Evolutionary conservation across 2,888 invertebrate species (phyloP).

Genomic region (Mechanitis mazaeus): DNA sequence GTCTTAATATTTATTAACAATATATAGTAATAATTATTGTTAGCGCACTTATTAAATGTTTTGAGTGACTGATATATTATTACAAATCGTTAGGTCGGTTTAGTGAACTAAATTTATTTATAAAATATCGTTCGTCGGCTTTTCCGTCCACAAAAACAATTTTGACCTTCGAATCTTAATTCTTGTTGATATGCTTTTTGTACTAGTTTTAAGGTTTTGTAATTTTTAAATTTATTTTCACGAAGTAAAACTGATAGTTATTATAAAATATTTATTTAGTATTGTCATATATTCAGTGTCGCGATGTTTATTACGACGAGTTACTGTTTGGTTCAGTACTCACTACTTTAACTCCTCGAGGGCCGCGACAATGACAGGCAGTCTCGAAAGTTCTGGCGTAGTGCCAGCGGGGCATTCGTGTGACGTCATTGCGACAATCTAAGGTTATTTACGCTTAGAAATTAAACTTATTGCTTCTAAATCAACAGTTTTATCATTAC

Average conservation of each 20-base stretch:
- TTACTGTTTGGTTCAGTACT: too few species aligned
- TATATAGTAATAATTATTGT: too few species aligned
- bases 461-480: not conserved
- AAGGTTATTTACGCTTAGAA: conserved; percentile 13
- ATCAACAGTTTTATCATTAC: not conserved
- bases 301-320: too few species aligned
- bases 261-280: too few species aligned
- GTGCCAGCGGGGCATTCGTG: conserved; percentile 47
- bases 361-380: conserved; percentile 49
- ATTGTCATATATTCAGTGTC: too few species aligned
- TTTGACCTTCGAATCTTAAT: not conserved
- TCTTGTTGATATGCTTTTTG: too few species aligned
- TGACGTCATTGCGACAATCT: conserved; percentile 32
- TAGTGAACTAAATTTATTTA: not conserved
- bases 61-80: not conserved
- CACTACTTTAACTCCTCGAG: too few species aligned
- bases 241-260: too few species aligned
- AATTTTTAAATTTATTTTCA: too few species aligned
- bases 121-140: not conserved
- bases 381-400: conserved; percentile 46
- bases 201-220: too few species aligned
- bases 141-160: not conserved
- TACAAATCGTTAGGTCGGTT: not conserved
- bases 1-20: too few species aligned
- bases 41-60: too few species aligned